Evolutionary conservation across 2,888 invertebrate genomes (phyloP), one percentile per base, ranked within the genome.

Genomic region (Rotaria sp.): DNA sequence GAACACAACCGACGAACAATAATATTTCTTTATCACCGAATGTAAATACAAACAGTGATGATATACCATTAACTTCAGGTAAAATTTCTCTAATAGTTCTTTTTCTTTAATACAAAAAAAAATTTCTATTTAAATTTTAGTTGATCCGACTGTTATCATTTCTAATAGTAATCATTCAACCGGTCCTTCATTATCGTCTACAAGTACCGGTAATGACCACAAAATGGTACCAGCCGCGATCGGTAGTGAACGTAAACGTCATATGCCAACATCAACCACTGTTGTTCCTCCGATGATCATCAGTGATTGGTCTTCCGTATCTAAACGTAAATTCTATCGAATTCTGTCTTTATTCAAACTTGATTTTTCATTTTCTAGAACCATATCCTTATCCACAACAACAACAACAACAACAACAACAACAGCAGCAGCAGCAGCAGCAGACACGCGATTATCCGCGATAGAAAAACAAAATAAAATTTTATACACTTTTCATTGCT

Each of bases 41-140:
- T 67, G 67, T 67, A 67, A 67, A 67, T 67, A 67, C 67, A 67
- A 67, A 35, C 67, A 67, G 67, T 67, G 67, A 67, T 67, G 67
- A 67, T 67, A 38, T 38, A 67, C 21, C 67, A 38, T 15, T 67
- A 38, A 67, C 15, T 21, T 18, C 67, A 67, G 35, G 67, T 67
- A 67, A 67, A 35, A 21, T 7, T 21, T 8, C 5, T 35, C 38
- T 18, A 18, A 21, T 67, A 1, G 13, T 30, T 15, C 10, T 30
- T 59, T 55, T 5, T 26, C 10, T 26, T 11, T 26, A 15, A 11
- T 59, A 0, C 1, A 55, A 26, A 52, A 21, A 7, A 10, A 59
- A 30, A 1, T 21, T 4, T 24, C 1, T 30, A 30, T 30, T 30
- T 15, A 15, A 13, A 21, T 67, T 13, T 67, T 35, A 67, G 67